These are phyloP conservation scores for Timandra comae DNA, from an alignment of 2,888 invertebrate species.

Conservation along the genomic window DNA sequence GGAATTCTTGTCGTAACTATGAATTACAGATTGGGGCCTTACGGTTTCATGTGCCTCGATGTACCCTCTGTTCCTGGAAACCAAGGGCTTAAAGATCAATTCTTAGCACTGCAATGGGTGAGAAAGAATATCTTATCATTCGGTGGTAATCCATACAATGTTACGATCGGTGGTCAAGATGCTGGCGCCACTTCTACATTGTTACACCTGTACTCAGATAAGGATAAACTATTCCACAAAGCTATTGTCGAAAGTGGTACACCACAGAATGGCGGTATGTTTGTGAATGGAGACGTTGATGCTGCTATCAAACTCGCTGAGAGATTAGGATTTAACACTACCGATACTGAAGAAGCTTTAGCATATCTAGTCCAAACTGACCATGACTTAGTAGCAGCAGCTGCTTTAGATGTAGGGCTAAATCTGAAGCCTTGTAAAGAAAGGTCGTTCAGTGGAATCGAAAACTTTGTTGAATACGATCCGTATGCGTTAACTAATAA, in stretches of 20 bases:
- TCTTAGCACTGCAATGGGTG: constrained; percentile 56
- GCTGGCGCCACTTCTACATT: constrained; percentile 57
- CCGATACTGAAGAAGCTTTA: constrained; percentile 47
- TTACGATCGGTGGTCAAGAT: constrained; percentile 59
- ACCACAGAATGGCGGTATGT: constrained; percentile 52
- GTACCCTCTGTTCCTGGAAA: constrained; percentile 56
- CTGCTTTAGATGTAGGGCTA: constrained; percentile 42
- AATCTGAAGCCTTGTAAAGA: constrained; percentile 56
- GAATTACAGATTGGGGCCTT: constrained; percentile 64
- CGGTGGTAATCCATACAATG: constrained; percentile 63
- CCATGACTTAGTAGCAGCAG: constrained; percentile 46
- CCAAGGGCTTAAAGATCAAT: constrained; percentile 65
- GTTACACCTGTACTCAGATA: constrained; percentile 54
- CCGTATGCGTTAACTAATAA: constrained; percentile 49
- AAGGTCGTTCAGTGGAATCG: constrained; percentile 54
- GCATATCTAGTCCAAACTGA: constrained; percentile 40
- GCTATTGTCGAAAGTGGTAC: constrained; percentile 60
- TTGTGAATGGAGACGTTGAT: constrained; percentile 44
- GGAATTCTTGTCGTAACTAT: constrained; percentile 57
- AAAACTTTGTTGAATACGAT: constrained; percentile 53
- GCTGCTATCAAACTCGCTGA: constrained; percentile 51
- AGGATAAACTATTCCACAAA: constrained; percentile 57
- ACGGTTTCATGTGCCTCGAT: constrained; percentile 64
- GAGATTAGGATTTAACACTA: constrained; percentile 50
- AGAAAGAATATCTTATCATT: constrained; percentile 55